phyloP scores from a whole-genome alignment of 2,888 invertebrate species.

The Drosophila histrio region DNA sequence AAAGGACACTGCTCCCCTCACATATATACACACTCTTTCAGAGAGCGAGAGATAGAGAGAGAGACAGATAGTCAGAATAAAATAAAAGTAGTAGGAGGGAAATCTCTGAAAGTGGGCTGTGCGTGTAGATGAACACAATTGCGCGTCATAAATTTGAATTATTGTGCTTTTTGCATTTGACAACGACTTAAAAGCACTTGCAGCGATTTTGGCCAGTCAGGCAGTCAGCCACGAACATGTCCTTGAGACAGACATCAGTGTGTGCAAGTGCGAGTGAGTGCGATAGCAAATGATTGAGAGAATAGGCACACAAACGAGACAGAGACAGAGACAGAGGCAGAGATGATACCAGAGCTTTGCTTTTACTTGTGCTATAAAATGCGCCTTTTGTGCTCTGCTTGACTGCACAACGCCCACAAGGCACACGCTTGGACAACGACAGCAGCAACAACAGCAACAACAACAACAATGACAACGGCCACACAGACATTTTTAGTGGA shows the following conservation, averaged over 20 bases:
- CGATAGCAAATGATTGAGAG: slow-evolving; percentile 1
- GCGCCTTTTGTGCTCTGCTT: slow-evolving; percentile 55
- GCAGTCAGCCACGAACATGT: slow-evolving; percentile 68
- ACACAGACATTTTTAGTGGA: slow-evolving; percentile 75
- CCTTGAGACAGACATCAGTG: slow-evolving; percentile 60
- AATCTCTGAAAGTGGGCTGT: slow-evolving; percentile 50
- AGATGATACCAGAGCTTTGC: neutral
- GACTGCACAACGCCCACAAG: slow-evolving; percentile 64
- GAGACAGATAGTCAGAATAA: slow-evolving; percentile 8
- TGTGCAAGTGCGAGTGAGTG: slow-evolving; percentile 34
- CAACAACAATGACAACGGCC: slow-evolving; percentile 28
- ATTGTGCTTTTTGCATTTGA: slow-evolving; percentile 80
- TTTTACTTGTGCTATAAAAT: slow-evolving; percentile 40
- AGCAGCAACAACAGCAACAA: neutral
- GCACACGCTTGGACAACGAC: slow-evolving; percentile 46
- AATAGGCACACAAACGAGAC: slow-evolving; percentile 3
- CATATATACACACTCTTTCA: neutral
- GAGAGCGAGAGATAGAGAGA: neutral
- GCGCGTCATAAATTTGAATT: slow-evolving; percentile 79
- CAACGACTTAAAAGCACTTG: slow-evolving; percentile 80
- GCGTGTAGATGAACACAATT: slow-evolving; percentile 78
- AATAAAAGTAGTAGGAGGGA: slow-evolving; percentile 4
- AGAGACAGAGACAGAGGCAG: neutral
- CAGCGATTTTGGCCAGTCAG: slow-evolving; percentile 73
- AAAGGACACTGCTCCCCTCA: slow-evolving; percentile 20